Evolutionary conservation across 2,797 vertebrate species (phyloP).

Genomic region (Acanthurus leucopareius): DNA sequence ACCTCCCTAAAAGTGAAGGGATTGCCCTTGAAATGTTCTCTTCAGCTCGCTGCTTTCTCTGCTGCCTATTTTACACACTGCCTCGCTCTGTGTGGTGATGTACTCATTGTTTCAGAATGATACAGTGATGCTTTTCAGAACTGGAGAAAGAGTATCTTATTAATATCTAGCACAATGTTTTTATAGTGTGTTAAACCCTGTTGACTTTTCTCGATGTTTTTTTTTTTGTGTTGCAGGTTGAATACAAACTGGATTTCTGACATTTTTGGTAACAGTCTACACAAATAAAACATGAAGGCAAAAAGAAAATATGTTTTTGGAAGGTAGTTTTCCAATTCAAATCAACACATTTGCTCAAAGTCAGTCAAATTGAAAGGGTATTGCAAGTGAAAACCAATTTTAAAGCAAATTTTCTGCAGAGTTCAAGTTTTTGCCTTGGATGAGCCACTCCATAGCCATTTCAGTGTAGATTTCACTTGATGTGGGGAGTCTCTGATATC

Average conservation of each 20-base stretch:
- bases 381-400: slow-evolving; percentile 8
- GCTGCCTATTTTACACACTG: slow-evolving; percentile 33
- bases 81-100: slow-evolving; percentile 11
- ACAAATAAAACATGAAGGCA: slow-evolving; percentile 9
- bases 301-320: slow-evolving; percentile 11
- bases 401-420: slow-evolving; percentile 4
- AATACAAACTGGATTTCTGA: slow-evolving; percentile 22
- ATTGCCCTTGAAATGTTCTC: slow-evolving; percentile 71
- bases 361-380: slow-evolving; percentile 5
- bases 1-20: slow-evolving; percentile 68
- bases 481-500: slow-evolving; percentile 14
- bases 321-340: slow-evolving; percentile 5
- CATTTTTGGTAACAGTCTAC: background rate
- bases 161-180: slow-evolving; percentile 10
- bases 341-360: slow-evolving; percentile 36
- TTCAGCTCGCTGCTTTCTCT: slow-evolving; percentile 40
- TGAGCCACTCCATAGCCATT: slow-evolving; percentile 7
- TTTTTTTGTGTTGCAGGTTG: background rate
- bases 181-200: slow-evolving; percentile 7
- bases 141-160: slow-evolving; percentile 5
- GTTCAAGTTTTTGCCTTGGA: background rate
- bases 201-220: no score
- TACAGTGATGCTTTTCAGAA: slow-evolving; percentile 22
- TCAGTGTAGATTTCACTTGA: slow-evolving; percentile 33
- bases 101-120: slow-evolving; percentile 20